A percentile compares a stretch with the other conserved stretches of the same genome.
These are phyloP conservation scores for Seriola quinqueradiata DNA, from an alignment of 2,113 vertebrate genomes.

Conservation along the genomic window DNA sequence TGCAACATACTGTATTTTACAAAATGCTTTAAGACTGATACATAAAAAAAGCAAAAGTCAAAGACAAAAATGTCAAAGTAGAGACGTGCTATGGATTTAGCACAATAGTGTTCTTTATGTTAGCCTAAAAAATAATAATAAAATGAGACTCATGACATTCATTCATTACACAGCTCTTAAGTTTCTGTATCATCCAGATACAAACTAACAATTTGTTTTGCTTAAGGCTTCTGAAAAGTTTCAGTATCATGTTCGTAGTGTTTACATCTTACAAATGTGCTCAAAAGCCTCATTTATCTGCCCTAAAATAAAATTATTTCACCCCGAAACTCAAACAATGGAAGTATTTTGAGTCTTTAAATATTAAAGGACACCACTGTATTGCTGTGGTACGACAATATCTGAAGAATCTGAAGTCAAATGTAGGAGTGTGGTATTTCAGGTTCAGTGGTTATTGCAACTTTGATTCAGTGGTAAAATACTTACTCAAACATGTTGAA, in stretches of 20 bases:
- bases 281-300: neutral
- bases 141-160: slow-evolving; percentile 59
- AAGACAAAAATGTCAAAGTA: slow-evolving; percentile 21
- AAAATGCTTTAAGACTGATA: slow-evolving; percentile 39
- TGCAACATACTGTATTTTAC: slow-evolving; percentile 33
- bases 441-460: slow-evolving; percentile 32
- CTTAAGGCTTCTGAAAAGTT: slow-evolving; percentile 61
- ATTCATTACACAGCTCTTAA: slow-evolving; percentile 34
- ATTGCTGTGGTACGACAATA: neutral
- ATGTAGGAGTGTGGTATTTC: neutral
- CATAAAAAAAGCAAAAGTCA: slow-evolving; percentile 17
- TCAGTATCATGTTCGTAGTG: slow-evolving; percentile 37
- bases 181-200: slow-evolving; percentile 27
- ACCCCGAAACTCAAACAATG: slow-evolving; percentile 11
- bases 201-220: slow-evolving; percentile 24
- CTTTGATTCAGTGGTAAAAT: slow-evolving; percentile 23
- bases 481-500: neutral
- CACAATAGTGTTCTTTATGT: slow-evolving; percentile 43
- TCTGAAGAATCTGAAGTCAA: slow-evolving; percentile 13
- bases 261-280: slow-evolving; percentile 26
- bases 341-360: neutral
- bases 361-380: neutral
- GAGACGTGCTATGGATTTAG: slow-evolving; percentile 40
- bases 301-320: neutral
- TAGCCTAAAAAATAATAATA: slow-evolving; percentile 12